phyloP scores from a whole-genome alignment of 1,140 invertebrate species.

The Zaprionus vittiger region DNA sequence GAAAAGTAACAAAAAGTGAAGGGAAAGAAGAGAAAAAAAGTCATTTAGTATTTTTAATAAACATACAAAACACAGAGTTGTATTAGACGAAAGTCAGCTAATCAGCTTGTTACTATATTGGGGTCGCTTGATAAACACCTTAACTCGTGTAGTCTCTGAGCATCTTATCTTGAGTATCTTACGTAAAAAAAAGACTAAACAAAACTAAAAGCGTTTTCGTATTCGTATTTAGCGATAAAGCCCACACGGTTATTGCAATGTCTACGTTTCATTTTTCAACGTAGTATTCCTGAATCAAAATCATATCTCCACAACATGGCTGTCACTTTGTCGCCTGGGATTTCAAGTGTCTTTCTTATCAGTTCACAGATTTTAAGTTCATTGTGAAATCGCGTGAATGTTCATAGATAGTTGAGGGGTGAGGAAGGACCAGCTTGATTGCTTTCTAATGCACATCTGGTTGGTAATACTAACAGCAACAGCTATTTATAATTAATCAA shows the following conservation, averaged over 20 bases:
- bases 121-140: slow-evolving; percentile 30
- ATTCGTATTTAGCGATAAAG: slow-evolving; percentile 40
- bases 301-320: slow-evolving; percentile 55
- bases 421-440: slow-evolving; percentile 1
- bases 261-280: slow-evolving; percentile 20
- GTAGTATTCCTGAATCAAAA: slow-evolving; percentile 41
- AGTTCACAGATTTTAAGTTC: slow-evolving; percentile 28
- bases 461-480: background rate
- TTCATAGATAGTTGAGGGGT: background rate
- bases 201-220: slow-evolving; percentile 12
- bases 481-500: background rate
- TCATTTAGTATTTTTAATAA: slow-evolving; percentile 27
- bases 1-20: background rate
- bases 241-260: slow-evolving; percentile 20
- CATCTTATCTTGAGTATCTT: slow-evolving; percentile 50
- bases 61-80: slow-evolving; percentile 13
- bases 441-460: background rate
- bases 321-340: slow-evolving; percentile 36
- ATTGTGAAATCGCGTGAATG: slow-evolving; percentile 25
- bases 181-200: slow-evolving; percentile 34
- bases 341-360: slow-evolving; percentile 49
- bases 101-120: slow-evolving; percentile 29
- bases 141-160: background rate
- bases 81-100: slow-evolving; percentile 11
- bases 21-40: background rate